These are phyloP conservation scores for Anguilla anguilla DNA, from an alignment of 2,797 vertebrate species.

Conservation along the genomic window DNA sequence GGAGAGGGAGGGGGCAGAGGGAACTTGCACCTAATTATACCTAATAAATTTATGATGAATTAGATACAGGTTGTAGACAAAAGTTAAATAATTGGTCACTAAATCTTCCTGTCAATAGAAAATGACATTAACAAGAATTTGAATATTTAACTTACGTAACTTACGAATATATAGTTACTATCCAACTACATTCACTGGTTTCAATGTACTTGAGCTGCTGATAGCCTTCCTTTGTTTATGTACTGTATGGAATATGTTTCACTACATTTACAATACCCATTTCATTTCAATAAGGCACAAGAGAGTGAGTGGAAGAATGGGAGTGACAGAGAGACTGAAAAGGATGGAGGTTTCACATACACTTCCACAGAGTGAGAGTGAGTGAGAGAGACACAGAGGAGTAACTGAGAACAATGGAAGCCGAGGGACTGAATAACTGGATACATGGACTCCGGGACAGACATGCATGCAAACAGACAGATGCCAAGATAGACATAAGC, in stretches of 20 bases:
- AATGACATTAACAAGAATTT: neutral
- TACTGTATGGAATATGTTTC: neutral
- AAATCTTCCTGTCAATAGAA: neutral
- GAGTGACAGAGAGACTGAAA: neutral
- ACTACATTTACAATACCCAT: neutral
- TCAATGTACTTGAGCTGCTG: neutral
- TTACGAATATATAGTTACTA: neutral
- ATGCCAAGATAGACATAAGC: neutral
- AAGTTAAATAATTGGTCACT: neutral
- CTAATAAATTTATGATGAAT: neutral
- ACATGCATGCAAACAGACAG: neutral
- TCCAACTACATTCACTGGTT: neutral
- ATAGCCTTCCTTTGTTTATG: neutral
- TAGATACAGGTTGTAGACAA: slow-evolving; percentile 1
- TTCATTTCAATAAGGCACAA: neutral
- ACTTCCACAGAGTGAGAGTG: neutral
- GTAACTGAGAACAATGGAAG: slow-evolving; percentile 39
- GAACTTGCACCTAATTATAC: neutral
- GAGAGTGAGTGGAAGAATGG: neutral
- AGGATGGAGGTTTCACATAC: neutral
- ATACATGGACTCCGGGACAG: neutral
- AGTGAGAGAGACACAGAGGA: neutral
- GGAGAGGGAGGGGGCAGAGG: neutral
- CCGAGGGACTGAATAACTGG: slow-evolving; percentile 40
- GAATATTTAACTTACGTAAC: slow-evolving; percentile 4